Evolutionary conservation across 2,888 invertebrate genomes (phyloP), one percentile per base, ranked within the genome.

Genomic region (Anagyrus pseudococci): DNA sequence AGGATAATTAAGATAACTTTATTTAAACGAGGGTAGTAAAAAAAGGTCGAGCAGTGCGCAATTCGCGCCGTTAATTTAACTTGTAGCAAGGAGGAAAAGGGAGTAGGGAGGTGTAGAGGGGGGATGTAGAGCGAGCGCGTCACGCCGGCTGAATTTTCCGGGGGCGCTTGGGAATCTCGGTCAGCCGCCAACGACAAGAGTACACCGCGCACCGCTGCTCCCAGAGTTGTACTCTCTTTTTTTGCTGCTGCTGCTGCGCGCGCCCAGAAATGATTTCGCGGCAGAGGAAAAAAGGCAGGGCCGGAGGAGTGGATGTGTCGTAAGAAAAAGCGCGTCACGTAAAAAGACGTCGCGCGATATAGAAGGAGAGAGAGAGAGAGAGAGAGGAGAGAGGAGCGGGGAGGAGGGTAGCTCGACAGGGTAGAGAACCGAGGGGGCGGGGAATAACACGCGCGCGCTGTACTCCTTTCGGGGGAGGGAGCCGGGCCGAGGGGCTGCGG

Each of bases 401-500:
- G 44, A 13, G 44, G 44, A 17, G 17, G 44, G 7, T 4, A 19
- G 44, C 19, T 44, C 20, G 44, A 2, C 29, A 4, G 19, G 15
- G 17, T 48, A 4, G 17, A n/a, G 1, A 40, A 43, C 43, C 19
- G 22, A 44, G 2, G 41, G 52, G 50, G n/a, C 23, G 43, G 50
- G 47, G 53, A 33, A 53, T 40, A 22, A 40, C 50, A 29, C 22
- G 20, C n/a, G n/a, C n/a, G n/a, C n/a, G 57, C 23, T 56, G 46
- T 43, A 59, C 58, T 58, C 61, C 61, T 61, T 61, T 59, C 50
- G 55, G 50, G 33, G 50, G 8, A 20, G 3, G 10, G 15, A 37
- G n/a, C 2, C 4, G 8, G 52, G 23, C 13, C 23, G 47, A 2
- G 25, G 47, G 13, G 23, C 6, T n/a, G 46, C 22, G 8, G 23